phyloP scores from a whole-genome alignment of 92 coral and sea anemone species.

The Siderastrea siderea region DNA sequence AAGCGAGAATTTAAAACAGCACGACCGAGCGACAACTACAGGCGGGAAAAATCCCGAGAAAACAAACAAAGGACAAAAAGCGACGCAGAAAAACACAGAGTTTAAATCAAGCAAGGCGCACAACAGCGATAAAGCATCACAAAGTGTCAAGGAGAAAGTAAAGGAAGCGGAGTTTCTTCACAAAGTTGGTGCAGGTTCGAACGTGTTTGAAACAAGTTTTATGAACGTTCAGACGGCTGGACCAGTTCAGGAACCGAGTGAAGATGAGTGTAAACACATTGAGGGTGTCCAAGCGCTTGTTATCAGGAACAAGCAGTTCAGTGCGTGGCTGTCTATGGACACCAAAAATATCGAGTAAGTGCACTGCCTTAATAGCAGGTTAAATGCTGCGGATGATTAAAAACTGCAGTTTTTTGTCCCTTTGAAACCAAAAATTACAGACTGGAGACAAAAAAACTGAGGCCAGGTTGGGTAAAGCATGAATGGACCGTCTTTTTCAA shows the following conservation, averaged over 20 bases:
- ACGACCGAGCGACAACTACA: background rate
- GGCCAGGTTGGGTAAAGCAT: no score
- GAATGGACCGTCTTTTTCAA: no score
- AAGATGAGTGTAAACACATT: slow-evolving; percentile 65
- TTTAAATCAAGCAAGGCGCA: background rate
- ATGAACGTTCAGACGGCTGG: slow-evolving; percentile 50
- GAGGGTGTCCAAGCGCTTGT: slow-evolving; percentile 64
- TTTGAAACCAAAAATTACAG: no score
- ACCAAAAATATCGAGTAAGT: slow-evolving; percentile 90
- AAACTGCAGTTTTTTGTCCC: no score
- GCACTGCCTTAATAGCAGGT: background rate
- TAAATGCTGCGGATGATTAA: no score
- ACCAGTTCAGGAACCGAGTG: slow-evolving; percentile 49
- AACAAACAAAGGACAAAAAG: background rate
- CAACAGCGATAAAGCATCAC: slow-evolving; percentile 3
- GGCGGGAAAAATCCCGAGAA: background rate
- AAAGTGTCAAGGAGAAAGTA: slow-evolving; percentile 9
- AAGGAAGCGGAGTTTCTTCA: slow-evolving; percentile 21
- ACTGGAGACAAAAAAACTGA: no score
- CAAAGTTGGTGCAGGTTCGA: slow-evolving; percentile 34
- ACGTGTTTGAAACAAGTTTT: slow-evolving; percentile 51
- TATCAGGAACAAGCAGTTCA: slow-evolving; percentile 66
- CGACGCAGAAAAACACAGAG: background rate
- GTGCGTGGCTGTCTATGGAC: slow-evolving; percentile 81
- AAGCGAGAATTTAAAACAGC: background rate